Evolutionary conservation across 2,888 invertebrate species (phyloP).

Genomic region (Temnothorax rugatulus): DNA sequence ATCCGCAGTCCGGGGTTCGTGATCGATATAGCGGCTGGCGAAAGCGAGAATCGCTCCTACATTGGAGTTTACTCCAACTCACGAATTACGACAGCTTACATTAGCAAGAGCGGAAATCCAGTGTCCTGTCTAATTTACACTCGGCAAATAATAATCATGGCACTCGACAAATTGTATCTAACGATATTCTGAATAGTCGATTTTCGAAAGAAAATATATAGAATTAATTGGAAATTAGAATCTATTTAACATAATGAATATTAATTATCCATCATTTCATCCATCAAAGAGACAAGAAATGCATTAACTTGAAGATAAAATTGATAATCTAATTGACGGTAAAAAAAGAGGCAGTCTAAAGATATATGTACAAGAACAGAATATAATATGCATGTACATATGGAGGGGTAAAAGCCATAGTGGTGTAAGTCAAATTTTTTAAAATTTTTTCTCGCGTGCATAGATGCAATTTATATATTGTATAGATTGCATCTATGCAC

Average conservation of each 20-base stretch:
- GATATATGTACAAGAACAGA: not conserved
- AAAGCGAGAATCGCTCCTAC: constrained; percentile 35
- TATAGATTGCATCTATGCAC: too few relatives aligned
- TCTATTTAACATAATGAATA: not conserved
- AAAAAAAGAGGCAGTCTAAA: not conserved
- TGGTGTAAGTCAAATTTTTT: too few relatives aligned
- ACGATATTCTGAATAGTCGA: not conserved
- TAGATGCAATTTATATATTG: too few relatives aligned
- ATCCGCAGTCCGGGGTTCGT: constrained; percentile 61
- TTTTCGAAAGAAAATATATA: not conserved
- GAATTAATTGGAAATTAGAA: not conserved
- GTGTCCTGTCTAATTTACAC: constrained; percentile 35
- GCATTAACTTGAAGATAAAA: not conserved
- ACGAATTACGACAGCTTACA: constrained; percentile 34
- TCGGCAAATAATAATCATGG: constrained; percentile 4
- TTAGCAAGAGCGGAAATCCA: constrained; percentile 4
- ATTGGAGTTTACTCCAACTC: constrained; percentile 17
- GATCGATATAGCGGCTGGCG: constrained; percentile 67
- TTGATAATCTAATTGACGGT: not conserved
- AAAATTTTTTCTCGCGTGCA: too few relatives aligned
- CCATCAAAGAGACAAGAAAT: not conserved
- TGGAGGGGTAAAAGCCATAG: too few relatives aligned
- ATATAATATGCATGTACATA: not conserved
- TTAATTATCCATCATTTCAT: not conserved
- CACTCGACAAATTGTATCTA: not conserved